These are phyloP conservation scores for Bothrops jararaca DNA, from an alignment of 2,113 vertebrate genomes.

Conservation along the genomic window DNA sequence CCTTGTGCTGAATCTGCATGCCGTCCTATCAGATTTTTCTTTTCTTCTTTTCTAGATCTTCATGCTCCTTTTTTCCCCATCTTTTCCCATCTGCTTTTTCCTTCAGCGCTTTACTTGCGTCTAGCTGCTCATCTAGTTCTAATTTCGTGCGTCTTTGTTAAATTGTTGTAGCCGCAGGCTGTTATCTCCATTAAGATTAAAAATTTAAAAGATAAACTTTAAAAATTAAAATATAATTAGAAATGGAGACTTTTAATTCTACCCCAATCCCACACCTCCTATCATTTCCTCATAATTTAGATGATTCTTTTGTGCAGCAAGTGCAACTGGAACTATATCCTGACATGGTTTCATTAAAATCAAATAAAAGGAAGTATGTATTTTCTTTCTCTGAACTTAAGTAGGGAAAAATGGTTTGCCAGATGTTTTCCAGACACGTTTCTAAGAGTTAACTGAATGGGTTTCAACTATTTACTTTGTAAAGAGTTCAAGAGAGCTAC, in stretches of 20 bases:
- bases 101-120: not conserved
- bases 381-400: not conserved
- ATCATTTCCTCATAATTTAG: not conserved
- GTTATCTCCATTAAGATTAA: not conserved
- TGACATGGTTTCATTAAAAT: not conserved
- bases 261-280: not conserved
- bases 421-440: not conserved
- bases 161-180: not conserved
- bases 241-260: not conserved
- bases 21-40: not conserved
- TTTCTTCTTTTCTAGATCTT: not conserved
- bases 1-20: not conserved
- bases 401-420: not conserved
- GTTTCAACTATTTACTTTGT: not conserved
- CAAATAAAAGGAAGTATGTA: not conserved
- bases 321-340: not conserved
- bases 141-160: not conserved
- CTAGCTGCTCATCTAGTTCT: not conserved
- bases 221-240: not conserved
- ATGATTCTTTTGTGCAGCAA: not conserved
- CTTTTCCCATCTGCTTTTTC: not conserved
- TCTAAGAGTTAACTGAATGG: not conserved
- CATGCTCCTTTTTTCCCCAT: not conserved
- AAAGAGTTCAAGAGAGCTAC: not conserved
- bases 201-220: not conserved